Conservation (phyloP, 2,888 invertebrate genomes). For the Papilio elwesi region DNA sequence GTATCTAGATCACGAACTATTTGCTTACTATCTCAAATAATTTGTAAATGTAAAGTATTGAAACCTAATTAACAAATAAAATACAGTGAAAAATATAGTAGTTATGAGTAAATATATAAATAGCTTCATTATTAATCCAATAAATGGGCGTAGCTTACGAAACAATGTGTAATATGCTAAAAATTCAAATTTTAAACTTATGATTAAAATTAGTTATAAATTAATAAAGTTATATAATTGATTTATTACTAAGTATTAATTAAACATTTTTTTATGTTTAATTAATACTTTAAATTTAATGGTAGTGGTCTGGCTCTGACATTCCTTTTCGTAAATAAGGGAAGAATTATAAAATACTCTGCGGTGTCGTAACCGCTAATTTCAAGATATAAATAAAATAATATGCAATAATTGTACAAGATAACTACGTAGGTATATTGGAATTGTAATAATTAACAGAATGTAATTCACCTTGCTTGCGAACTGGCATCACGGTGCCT, state of each 20-base stretch:
- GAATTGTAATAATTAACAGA: constrained; percentile 30
- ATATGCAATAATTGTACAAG: background rate
- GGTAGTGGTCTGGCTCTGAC: background rate
- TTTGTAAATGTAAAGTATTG: background rate
- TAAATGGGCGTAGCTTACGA: constrained; percentile 8
- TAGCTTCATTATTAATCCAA: background rate
- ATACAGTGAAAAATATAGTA: background rate
- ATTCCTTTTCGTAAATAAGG: background rate
- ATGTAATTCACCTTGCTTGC: constrained; percentile 88
- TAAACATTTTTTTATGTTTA: too few relatives aligned
- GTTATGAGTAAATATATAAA: background rate
- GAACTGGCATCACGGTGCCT: constrained; percentile 88
- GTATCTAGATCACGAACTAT: constrained; percentile 8
- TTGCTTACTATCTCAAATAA: background rate
- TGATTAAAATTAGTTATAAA: background rate
- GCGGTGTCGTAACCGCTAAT: constrained; percentile 15
- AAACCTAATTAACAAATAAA: background rate
- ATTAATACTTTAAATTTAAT: constrained; percentile 8
- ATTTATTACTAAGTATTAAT: background rate
- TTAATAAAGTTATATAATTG: constrained; percentile 10
- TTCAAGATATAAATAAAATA: background rate
- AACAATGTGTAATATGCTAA: too few relatives aligned
- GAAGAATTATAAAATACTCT: background rate
- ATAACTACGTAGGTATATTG: background rate
- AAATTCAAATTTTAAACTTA: background rate